Evolutionary conservation across 2,888 invertebrate genomes (phyloP).

Genomic region (Cheilosia vulpina): DNA sequence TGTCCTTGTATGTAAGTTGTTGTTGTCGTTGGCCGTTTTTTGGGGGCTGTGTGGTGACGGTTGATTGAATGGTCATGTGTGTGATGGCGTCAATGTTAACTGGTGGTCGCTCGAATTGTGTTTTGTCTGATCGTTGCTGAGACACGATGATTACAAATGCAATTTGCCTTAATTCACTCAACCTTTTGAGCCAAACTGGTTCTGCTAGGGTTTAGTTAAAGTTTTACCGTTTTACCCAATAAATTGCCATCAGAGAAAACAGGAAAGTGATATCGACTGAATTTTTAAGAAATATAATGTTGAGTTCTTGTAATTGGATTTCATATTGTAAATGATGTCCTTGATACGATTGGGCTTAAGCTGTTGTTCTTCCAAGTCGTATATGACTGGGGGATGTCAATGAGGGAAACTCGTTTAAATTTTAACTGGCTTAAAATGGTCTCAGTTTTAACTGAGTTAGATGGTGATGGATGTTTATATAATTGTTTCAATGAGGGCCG

Average conservation of each 20-base stretch:
- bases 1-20: slow-evolving; percentile 63
- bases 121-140: slow-evolving; percentile 61
- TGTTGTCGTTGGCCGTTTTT: slow-evolving; percentile 29
- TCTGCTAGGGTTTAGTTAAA: background rate
- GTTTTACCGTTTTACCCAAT: slow-evolving; percentile 45
- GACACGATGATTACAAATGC: slow-evolving; percentile 66
- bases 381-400: too few relatives aligned
- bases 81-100: slow-evolving; percentile 44
- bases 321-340: too few relatives aligned
- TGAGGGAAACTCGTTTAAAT: too few relatives aligned
- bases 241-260: background rate
- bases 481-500: too few relatives aligned
- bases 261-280: slow-evolving; percentile 5
- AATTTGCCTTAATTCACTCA: slow-evolving; percentile 67
- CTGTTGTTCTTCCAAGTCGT: too few relatives aligned
- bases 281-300: background rate
- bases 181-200: slow-evolving; percentile 26
- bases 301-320: too few relatives aligned
- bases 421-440: too few relatives aligned
- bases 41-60: background rate
- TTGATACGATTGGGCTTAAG: too few relatives aligned
- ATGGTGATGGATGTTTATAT: too few relatives aligned
- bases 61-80: slow-evolving; percentile 57
- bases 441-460: too few relatives aligned
- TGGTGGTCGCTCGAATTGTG: slow-evolving; percentile 34